These are phyloP conservation scores for Muscicapa striata DNA, from an alignment of 2,797 vertebrate genomes.

Conservation along the genomic window DNA sequence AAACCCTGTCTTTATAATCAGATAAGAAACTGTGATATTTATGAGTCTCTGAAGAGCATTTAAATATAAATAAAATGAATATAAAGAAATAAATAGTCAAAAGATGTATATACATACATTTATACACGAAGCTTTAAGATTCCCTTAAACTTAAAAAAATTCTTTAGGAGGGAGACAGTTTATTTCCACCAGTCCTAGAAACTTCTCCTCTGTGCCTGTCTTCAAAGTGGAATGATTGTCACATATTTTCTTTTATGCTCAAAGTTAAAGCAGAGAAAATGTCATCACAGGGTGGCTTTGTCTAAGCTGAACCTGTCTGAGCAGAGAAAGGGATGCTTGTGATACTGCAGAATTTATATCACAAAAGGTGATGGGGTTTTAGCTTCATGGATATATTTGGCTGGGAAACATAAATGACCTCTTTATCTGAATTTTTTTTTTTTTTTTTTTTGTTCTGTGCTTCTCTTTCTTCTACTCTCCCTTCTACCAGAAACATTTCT, in stretches of 20 bases:
- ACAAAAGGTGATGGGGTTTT: not conserved
- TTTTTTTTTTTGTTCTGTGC: not conserved
- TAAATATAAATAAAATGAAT: not conserved
- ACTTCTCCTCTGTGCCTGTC: not conserved
- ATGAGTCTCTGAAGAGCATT: not conserved
- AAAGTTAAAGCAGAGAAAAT: not conserved
- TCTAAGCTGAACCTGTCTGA: not conserved
- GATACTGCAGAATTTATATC: not conserved
- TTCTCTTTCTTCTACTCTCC: not conserved
- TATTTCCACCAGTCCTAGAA: not conserved
- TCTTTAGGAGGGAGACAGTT: not conserved
- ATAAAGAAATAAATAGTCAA: too few relatives aligned
- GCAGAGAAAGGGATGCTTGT: not conserved
- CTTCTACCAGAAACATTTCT: not conserved
- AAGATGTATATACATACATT: rapidly evolving
- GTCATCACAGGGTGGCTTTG: not conserved
- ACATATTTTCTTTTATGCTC: not conserved
- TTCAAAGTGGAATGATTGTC: not conserved
- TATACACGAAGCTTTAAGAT: rapidly evolving
- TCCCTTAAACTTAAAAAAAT: not conserved
- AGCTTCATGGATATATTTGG: not conserved
- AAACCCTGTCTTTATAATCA: rapidly evolving
- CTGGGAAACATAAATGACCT: not conserved
- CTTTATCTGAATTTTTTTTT: not conserved
- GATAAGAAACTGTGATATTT: not conserved